Percentiles rank a stretch among this genome's conserved stretches.
phyloP scores from a whole-genome alignment of 2,113 vertebrate species.

The Alligator mississippiensis region DNA sequence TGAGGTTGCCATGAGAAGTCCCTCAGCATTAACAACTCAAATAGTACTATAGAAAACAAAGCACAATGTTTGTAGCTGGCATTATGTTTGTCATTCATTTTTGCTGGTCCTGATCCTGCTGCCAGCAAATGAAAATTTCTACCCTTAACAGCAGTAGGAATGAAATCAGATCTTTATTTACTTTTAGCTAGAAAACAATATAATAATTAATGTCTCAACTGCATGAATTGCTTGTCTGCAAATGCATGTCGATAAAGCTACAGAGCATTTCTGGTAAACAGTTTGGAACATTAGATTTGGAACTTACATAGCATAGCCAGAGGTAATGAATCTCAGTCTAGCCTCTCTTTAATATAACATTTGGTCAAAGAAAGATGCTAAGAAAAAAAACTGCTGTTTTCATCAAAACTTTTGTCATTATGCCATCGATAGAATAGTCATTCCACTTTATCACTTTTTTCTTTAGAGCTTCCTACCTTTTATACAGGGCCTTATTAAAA shows the following conservation, averaged over 20 bases:
- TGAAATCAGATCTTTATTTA: slow-evolving; percentile 4
- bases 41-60: neutral
- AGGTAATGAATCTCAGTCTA: slow-evolving; percentile 29
- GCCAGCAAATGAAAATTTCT: neutral
- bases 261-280: neutral
- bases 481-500: slow-evolving; percentile 41
- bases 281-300: slow-evolving; percentile 33
- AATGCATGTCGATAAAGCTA: neutral
- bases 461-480: slow-evolving; percentile 40
- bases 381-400: neutral
- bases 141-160: neutral
- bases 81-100: neutral
- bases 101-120: neutral
- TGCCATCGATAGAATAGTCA: slow-evolving; percentile 39
- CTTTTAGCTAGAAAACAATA: neutral
- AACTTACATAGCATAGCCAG: slow-evolving; percentile 20
- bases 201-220: neutral
- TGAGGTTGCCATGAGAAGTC: neutral
- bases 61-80: neutral
- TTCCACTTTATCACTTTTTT: slow-evolving; percentile 40
- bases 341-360: neutral
- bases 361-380: slow-evolving; percentile 17
- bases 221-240: neutral
- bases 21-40: neutral
- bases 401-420: slow-evolving; percentile 59